Evolutionary conservation across 2,113 vertebrate species (phyloP).

Genomic region (Cololabis saira): DNA sequence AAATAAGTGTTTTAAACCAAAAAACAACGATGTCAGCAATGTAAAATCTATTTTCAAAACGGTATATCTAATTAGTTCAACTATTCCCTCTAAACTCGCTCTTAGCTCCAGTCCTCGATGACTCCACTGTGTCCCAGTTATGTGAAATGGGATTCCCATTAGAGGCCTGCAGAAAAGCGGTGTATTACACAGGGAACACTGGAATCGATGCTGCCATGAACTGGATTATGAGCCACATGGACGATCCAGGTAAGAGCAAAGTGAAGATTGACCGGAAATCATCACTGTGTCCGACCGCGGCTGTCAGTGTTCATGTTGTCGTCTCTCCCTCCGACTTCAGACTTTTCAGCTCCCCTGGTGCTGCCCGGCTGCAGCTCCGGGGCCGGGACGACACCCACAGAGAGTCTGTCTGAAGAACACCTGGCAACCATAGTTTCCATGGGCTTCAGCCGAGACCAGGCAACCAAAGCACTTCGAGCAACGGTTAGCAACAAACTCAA

Average conservation of each 20-base stretch:
- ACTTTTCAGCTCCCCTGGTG: constrained; percentile 93
- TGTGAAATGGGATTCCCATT: constrained; percentile 98
- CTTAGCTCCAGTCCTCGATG: constrained; percentile 94
- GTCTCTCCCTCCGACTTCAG: constrained; percentile 75
- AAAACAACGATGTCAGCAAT: neutral
- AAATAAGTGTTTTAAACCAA: neutral
- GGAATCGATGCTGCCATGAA: constrained; percentile 97
- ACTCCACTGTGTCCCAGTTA: constrained; percentile 94
- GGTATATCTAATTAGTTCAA: constrained; percentile 30
- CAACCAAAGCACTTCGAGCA: constrained; percentile 93
- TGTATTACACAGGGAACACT: constrained; percentile 97
- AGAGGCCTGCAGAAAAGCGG: constrained; percentile 96
- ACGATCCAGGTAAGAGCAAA: constrained; percentile 90
- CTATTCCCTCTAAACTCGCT: constrained; percentile 23
- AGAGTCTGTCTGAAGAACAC: constrained; percentile 92
- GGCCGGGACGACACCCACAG: constrained; percentile 84
- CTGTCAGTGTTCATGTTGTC: constrained; percentile 15
- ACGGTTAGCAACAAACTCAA: constrained; percentile 83
- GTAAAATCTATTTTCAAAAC: neutral
- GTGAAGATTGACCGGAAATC: neutral
- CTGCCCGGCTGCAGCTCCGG: constrained; percentile 91
- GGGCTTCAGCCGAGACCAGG: constrained; percentile 98
- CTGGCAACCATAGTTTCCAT: constrained; percentile 97
- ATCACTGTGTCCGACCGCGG: neutral
- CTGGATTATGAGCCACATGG: constrained; percentile 99